Base-by-base conservation (phyloP, 2,797 vertebrate genomes). In the Sparidentex hasta region DNA sequence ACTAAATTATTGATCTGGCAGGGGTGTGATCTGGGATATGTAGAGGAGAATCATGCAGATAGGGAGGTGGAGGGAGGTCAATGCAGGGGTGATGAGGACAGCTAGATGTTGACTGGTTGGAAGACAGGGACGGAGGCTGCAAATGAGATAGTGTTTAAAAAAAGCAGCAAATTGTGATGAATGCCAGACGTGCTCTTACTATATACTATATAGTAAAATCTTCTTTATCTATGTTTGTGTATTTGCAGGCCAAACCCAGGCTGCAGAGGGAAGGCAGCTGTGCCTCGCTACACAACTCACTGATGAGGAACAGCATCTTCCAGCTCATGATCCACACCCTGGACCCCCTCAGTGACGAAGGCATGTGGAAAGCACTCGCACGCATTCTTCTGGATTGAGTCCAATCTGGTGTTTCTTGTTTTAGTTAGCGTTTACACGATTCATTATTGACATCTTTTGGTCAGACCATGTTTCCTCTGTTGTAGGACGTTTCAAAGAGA, bases 291-390 rank as follows among this genome's bases (percentile, higher is more conserved):
- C 98, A 99, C 94, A 99, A 99, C 94, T 96, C 97, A 20, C 92
- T 99, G 68, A 99, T 99, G 98, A 98, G 98, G 89, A 99, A 99
- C 89, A 99, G 98, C 92, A 99, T 99, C 91, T 99, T 99, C 90
- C 98, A 99, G 87, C 97, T 99, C 69, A 99, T 99, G 98, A 99
- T 99, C 74, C 97, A 99, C 90, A 99, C 98, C 0, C 96, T 99
- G 43, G 98, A 99, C 88, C 98, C 97, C 0, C 96, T 99, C 16
- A 97, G 96, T 20, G 78, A 89, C 44, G 98, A 99, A 94, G 97
- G 98, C 98, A 76, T 2, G 46, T 2, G 41, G 8, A 11, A 38
- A 38, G 52, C 44, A 63, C 44, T 57, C 12, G 44, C n/a, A 58
- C 3, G 4, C 47, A 20, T 54, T 61, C 11, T 18, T 50, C 33